Percentiles rank a stretch among this genome's conserved stretches.
Evolutionary conservation across 2,797 vertebrate species (phyloP).

Genomic region (Spinibarbus caldwelli): DNA sequence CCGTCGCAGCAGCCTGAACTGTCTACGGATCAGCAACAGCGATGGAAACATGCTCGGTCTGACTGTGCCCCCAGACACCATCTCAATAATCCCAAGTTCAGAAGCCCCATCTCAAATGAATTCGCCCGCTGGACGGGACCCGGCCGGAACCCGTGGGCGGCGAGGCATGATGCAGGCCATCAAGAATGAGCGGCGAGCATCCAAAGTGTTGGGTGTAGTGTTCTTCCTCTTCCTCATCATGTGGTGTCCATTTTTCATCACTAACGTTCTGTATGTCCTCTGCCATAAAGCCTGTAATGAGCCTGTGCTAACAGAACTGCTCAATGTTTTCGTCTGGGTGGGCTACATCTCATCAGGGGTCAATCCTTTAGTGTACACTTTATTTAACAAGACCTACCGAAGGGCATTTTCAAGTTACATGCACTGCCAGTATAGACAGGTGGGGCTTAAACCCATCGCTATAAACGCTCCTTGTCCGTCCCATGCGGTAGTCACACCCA

Average conservation of each 20-base stretch:
- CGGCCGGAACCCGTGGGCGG: constrained; percentile 78
- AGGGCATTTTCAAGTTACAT: constrained; percentile 96
- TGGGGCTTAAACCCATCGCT: constrained; percentile 62
- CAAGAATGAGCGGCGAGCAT: constrained; percentile 94
- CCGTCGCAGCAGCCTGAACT: constrained; percentile 80
- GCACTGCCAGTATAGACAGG: constrained; percentile 83
- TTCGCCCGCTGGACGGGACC: constrained; percentile 83
- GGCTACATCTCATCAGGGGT: constrained; percentile 97
- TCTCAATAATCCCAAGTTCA: constrained; percentile 84
- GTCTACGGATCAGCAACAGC: constrained; percentile 75
- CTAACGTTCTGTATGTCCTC: constrained; percentile 93
- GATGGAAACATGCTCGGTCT: constrained; percentile 50
- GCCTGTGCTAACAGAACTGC: constrained; percentile 86
- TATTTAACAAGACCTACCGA: constrained; percentile 97
- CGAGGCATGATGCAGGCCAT: constrained; percentile 98
- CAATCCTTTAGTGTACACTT: constrained; percentile 96
- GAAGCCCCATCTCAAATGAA: constrained; percentile 86
- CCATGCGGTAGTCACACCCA: constrained; percentile 72
- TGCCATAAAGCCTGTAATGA: constrained; percentile 87
- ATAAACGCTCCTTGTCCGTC: constrained; percentile 67
- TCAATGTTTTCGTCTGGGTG: constrained; percentile 98
- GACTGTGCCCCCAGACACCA: constrained; percentile 75
- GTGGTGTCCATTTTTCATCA: constrained; percentile 99
- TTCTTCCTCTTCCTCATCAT: constrained; percentile 98
- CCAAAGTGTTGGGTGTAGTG: constrained; percentile 96